Evolutionary conservation across 2,888 invertebrate species (phyloP).

Genomic region (Pollenia labialis): DNA sequence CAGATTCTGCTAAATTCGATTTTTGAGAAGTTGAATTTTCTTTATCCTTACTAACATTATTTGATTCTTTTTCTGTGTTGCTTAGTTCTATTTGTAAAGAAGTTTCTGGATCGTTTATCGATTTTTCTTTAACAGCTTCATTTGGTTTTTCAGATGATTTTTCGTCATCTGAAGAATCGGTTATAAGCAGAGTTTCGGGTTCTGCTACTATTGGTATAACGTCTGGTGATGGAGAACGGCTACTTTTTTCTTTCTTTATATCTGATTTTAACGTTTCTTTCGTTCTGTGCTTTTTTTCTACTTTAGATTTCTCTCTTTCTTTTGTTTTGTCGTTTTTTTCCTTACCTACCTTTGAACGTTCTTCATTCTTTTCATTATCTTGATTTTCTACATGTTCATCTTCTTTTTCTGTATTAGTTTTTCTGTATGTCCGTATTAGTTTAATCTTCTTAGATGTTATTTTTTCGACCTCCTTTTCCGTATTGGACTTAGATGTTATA

Average conservation of each 20-base stretch:
- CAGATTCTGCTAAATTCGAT: neutral
- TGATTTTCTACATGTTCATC: constrained; percentile 18
- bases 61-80: constrained; percentile 73
- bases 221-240: constrained; percentile 83
- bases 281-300: constrained; percentile 19
- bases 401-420: constrained; percentile 22
- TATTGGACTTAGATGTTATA: constrained; percentile 13
- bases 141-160: constrained; percentile 25
- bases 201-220: constrained; percentile 82
- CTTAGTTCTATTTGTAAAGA: constrained; percentile 22
- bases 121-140: constrained; percentile 19
- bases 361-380: constrained; percentile 3
- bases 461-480: constrained; percentile 49
- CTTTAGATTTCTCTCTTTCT: constrained; percentile 46
- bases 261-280: constrained; percentile 31
- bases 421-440: constrained; percentile 82
- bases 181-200: constrained; percentile 86
- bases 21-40: constrained; percentile 1
- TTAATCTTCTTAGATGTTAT: constrained; percentile 78
- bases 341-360: neutral
- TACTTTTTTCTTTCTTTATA: constrained; percentile 73
- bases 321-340: constrained; percentile 47
- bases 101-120: neutral
- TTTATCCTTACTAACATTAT: constrained; percentile 54
- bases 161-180: constrained; percentile 84